Base-by-base conservation (phyloP, 1,140 invertebrate species). In the Zaprionus kolodkinae region DNA sequence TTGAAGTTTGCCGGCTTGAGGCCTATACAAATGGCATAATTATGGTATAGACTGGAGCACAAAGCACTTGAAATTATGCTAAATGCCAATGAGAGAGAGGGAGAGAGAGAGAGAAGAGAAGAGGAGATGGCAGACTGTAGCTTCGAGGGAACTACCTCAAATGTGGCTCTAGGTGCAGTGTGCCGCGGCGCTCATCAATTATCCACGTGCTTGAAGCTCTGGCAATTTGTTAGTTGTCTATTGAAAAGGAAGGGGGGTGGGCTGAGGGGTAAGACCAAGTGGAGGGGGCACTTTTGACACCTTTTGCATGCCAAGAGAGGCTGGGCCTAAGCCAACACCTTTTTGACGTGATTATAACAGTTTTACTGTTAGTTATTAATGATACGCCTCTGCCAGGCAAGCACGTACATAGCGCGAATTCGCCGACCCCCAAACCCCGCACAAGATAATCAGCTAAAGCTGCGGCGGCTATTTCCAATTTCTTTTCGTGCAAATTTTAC, bases 321-420 rank as follows among this genome's bases (percentile, higher is more conserved):
- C 54, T 48, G 43, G 67, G 72, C 59, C 33, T 12, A 10, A 52
- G 63, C 74, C 71, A 68, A 73, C 75, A 68, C 75, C 71, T 76
- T 43, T 43, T 76, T 87, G 83, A 87, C 83, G 84, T 83, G 84
- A 87, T 87, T 87, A 88, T 87, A 87, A 88, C 83, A 87, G 80
- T 88, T 86, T 83, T 88, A 79, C 76, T 76, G 65, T 63, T 69
- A 48, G 84, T 88, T 88, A 83, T 87, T 88, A 87, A 87, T 87
- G 79, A 80, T 88, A 72, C 66, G 62, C 73, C 78, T 70, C 78
- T 70, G 69, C 67, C 27, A n/a, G 6, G n/a, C 40, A 45, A 45
- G n/a, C 40, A 45, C 72, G 52, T 36, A 66, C 35, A 55, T 21
- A 21, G 40, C 36, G 17, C 27, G 38, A n/a, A 15, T 30, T 35